Evolutionary conservation across 2,113 vertebrate genomes (phyloP), one percentile per base, ranked within the genome.

Genomic region (Chunga burmeisteri): DNA sequence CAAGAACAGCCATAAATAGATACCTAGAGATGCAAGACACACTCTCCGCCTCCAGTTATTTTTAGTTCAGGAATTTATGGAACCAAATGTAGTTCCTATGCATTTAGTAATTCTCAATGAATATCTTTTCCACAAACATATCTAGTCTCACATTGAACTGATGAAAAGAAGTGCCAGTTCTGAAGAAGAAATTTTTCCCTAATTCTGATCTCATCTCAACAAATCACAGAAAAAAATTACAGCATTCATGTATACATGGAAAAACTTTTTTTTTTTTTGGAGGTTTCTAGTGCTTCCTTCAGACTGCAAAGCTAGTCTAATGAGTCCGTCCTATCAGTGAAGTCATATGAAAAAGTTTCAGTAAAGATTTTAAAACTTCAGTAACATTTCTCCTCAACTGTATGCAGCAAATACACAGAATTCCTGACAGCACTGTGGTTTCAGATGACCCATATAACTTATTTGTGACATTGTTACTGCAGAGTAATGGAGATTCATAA

Each of bases 401-500:
- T 13, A n/a, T 36, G 61, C 46, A 74, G 75, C 79, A 78, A 87
- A 89, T 13, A 70, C 50, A 74, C 16, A 27, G 27, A 84, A 87
- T 68, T 94, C 68, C n/a, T 88, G 86, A 93, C 72, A 94, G 83
- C 1, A 0, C 65, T 55, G 61, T 67, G 61, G 72, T 88, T 95
- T 88, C 83, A 90, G 86, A 86, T 79, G 88, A 91, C 83, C 86
- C 65, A 81, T 38, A 88, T 81, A 96, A 96, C 83, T 92, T 95
- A 86, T 42, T 79, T 84, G 77, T 92, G 91, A 91, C 92, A 90
- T 38, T 62, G 79, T 83, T 95, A 96, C 80, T 17, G 93, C 89
- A 81, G 61, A 89, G 92, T 75, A 92, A 94, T 84, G 55, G 86
- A 85, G 83, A 94, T 80, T 91, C 94, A 91, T 89, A 96, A 91